Conservation (phyloP, 2,888 invertebrate genomes). For the Auanema sp. region DNA sequence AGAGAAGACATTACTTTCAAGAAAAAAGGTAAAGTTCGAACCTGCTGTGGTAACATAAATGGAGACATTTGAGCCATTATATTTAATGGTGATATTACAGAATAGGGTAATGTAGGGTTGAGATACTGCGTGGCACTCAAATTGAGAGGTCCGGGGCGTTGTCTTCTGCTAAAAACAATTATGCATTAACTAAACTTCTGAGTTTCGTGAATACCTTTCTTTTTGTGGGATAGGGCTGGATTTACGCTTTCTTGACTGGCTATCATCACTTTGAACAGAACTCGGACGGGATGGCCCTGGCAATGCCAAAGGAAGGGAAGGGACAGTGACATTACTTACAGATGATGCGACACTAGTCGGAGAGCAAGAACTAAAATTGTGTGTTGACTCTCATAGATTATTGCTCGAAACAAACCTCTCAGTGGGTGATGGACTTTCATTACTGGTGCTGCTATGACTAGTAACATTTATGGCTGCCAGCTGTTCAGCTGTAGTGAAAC, state of each 20-base stretch:
- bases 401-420: conserved; percentile 21
- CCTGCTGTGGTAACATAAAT: conserved; percentile 19
- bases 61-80: conserved; percentile 22
- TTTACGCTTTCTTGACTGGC: background rate
- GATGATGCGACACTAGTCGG: conserved; percentile 24
- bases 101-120: conserved; percentile 19
- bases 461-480: conserved; percentile 17
- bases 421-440: conserved; percentile 30
- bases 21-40: conserved; percentile 8
- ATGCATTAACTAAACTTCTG: background rate
- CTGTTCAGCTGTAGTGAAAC: background rate
- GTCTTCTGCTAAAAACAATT: conserved; percentile 7
- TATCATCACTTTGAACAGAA: conserved; percentile 15
- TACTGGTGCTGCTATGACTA: conserved; percentile 14
- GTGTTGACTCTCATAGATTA: background rate
- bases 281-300: conserved; percentile 13
- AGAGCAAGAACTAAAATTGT: conserved; percentile 30
- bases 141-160: conserved; percentile 25
- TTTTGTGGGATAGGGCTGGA: conserved; percentile 5
- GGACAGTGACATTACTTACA: conserved; percentile 14
- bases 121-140: conserved; percentile 19
- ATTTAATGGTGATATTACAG: conserved; percentile 12
- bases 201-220: conserved; percentile 14
- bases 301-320: conserved; percentile 12
- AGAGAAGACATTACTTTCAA: background rate